Evolutionary conservation across 1,140 invertebrate genomes (phyloP).

Genomic region (Cardiocondyla obscurior): DNA sequence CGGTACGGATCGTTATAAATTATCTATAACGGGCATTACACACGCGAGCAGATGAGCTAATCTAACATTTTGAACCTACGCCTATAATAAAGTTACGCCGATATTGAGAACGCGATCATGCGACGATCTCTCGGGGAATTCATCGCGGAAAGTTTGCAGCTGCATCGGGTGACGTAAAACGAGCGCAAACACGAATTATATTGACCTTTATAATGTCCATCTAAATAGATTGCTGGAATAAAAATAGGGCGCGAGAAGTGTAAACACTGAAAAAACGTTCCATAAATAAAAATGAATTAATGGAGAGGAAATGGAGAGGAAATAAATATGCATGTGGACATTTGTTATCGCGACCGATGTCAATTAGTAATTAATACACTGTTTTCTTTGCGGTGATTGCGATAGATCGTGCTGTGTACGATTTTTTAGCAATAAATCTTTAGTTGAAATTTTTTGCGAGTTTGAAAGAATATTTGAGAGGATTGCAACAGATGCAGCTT

Average conservation of each 20-base stretch:
- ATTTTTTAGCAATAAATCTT: background rate
- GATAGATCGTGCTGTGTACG: background rate
- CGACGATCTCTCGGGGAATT: conserved; percentile 37
- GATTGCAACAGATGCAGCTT: background rate
- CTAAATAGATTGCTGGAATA: background rate
- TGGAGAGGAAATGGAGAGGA: background rate
- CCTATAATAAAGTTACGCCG: conserved; percentile 26
- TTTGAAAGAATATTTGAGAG: background rate
- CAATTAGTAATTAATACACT: background rate
- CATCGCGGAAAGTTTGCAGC: background rate
- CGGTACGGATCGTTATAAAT: background rate
- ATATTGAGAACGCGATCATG: conserved; percentile 38
- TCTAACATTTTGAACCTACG: conserved; percentile 27
- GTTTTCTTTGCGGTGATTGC: background rate
- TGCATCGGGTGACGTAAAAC: conserved; percentile 2
- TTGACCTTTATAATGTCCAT: conserved; percentile 4
- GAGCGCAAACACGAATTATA: background rate
- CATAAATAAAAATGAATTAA: conserved; percentile 12
- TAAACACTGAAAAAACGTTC: background rate
- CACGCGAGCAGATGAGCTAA: conserved; percentile 6
- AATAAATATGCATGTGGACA: background rate
- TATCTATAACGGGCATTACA: background rate
- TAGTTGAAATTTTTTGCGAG: background rate
- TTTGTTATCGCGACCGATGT: background rate
- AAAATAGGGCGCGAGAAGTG: background rate